A percentile compares a stretch with the other conserved stretches of the same genome.
Evolutionary conservation across 2,113 vertebrate species (phyloP).

Genomic region (Dromaius novaehollandiae): DNA sequence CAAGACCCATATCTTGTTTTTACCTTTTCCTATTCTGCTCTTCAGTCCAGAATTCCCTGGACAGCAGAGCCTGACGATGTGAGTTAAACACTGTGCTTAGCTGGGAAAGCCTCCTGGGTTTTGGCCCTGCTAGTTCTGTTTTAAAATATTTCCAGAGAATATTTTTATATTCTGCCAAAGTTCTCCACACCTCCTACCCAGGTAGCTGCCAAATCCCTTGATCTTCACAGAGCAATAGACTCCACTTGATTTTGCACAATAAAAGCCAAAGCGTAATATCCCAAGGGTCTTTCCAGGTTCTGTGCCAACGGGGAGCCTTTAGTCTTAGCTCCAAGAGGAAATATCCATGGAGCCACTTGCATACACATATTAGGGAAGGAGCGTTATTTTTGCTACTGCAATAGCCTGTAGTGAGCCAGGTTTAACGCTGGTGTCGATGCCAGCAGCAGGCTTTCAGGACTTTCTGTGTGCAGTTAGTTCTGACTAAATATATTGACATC

Average conservation of each 20-base stretch:
- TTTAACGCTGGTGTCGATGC: neutral
- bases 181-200: neutral
- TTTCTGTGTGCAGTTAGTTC: neutral
- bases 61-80: neutral
- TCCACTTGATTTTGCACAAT: neutral
- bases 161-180: neutral
- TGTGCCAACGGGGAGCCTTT: neutral
- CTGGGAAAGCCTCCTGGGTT: neutral
- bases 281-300: neutral
- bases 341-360: neutral
- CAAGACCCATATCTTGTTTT: neutral
- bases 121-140: neutral
- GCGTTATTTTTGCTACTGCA: neutral
- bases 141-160: neutral
- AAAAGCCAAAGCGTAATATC: neutral
- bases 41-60: rapidly evolving
- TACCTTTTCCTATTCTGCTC: neutral
- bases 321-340: neutral
- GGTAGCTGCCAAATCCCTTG: neutral
- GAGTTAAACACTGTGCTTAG: rapidly evolving
- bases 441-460: neutral
- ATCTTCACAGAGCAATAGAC: neutral
- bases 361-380: neutral
- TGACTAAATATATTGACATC: neutral
- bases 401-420: neutral